Evolutionary conservation across 1,140 invertebrate species (phyloP).

Genomic region (Drosophila melanica): DNA sequence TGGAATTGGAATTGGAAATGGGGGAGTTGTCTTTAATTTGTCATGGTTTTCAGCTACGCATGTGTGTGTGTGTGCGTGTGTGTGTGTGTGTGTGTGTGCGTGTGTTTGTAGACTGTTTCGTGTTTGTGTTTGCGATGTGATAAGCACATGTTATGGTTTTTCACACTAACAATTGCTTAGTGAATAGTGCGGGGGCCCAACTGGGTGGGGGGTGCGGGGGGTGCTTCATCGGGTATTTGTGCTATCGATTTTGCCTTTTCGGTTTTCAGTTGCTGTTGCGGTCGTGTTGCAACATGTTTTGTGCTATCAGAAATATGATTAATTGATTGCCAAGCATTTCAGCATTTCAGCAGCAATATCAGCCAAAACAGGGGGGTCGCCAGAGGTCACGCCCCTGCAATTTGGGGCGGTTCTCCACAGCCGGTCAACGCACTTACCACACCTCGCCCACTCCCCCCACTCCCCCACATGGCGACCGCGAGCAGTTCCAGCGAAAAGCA

Average conservation of each 20-base stretch:
- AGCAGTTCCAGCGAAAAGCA: slow-evolving; percentile 47
- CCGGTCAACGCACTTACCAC: slow-evolving; percentile 46
- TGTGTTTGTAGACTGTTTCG: slow-evolving; percentile 19
- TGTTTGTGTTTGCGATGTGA: slow-evolving; percentile 58
- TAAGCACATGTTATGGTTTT: slow-evolving; percentile 80
- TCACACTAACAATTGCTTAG: slow-evolving; percentile 52
- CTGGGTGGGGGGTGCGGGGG: slow-evolving; percentile 31
- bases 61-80: slow-evolving; percentile 20
- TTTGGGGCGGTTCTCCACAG: slow-evolving; percentile 47
- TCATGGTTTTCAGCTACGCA: slow-evolving; percentile 75
- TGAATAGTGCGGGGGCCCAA: background rate
- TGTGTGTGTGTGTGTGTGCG: slow-evolving; percentile 10
- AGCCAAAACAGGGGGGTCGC: slow-evolving; percentile 1
- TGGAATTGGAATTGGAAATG: slow-evolving; percentile 9
- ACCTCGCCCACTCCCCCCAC: background rate
- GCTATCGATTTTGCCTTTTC: slow-evolving; percentile 64
- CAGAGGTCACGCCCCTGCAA: slow-evolving; percentile 60
- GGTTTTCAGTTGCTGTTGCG: slow-evolving; percentile 57
- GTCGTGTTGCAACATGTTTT: slow-evolving; percentile 65
- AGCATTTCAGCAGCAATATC: slow-evolving; percentile 13
- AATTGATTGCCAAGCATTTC: slow-evolving; percentile 71
- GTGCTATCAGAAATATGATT: slow-evolving; percentile 77
- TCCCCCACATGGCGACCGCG: background rate
- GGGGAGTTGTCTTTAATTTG: slow-evolving; percentile 66
- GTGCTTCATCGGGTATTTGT: slow-evolving; percentile 43